Percentiles rank a stretch among this genome's conserved stretches.
phyloP scores from a whole-genome alignment of 1,140 invertebrate genomes.

The Chymomyza costata region DNA sequence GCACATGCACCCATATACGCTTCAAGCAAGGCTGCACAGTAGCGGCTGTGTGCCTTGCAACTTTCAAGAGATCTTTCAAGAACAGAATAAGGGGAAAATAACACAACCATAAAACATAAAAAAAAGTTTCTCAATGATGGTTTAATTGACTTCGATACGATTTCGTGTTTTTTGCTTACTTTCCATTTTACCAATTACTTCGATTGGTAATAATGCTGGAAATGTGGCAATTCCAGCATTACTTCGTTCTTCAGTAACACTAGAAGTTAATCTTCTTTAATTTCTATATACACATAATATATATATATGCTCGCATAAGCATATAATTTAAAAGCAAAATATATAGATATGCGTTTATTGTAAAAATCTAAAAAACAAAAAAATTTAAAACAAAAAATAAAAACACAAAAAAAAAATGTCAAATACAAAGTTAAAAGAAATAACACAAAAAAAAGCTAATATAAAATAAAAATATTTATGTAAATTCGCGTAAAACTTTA shows the following conservation, averaged over 20 bases:
- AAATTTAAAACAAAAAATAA: constrained; percentile 11
- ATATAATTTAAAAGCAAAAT: constrained; percentile 20
- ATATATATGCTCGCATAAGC: constrained; percentile 23
- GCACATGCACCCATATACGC: neutral
- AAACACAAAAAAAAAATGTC: constrained; percentile 27
- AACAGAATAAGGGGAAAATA: neutral
- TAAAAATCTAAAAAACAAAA: neutral
- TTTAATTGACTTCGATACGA: constrained; percentile 22
- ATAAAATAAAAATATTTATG: constrained; percentile 25
- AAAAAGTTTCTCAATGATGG: constrained; percentile 33
- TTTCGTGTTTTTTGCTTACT: constrained; percentile 17
- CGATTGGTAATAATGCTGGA: neutral
- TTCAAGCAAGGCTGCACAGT: constrained; percentile 7
- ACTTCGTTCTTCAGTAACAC: constrained; percentile 18
- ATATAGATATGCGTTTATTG: constrained; percentile 41
- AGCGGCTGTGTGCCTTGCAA: constrained; percentile 3
- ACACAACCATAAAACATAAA: constrained; percentile 5
- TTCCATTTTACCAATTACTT: constrained; percentile 11
- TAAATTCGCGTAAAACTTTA: constrained; percentile 49
- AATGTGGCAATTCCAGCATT: constrained; percentile 14
- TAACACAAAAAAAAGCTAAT: constrained; percentile 8
- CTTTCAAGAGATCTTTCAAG: constrained; percentile 31
- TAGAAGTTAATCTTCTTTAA: constrained; percentile 32
- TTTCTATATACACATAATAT: constrained; percentile 32
- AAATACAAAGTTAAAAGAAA: constrained; percentile 22